Percentiles rank a stretch among this genome's conserved stretches.
Evolutionary conservation across 2,888 invertebrate species (phyloP).

Genomic region (Drosophila ochracea): DNA sequence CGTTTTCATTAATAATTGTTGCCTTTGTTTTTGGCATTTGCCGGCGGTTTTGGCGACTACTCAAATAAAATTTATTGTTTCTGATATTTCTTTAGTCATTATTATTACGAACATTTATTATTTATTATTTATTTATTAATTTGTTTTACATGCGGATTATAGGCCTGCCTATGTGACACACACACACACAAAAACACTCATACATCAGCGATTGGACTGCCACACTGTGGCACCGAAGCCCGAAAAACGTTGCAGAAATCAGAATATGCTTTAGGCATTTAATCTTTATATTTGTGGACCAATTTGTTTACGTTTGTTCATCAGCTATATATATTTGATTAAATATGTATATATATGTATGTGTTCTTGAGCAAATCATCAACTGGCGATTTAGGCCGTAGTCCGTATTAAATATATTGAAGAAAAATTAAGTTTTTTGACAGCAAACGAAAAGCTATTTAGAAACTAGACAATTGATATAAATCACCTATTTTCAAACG

Average conservation of each 20-base stretch:
- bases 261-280: not conserved
- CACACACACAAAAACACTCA: constrained; percentile 6
- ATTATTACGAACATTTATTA: constrained; percentile 75
- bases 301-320: not conserved
- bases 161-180: constrained; percentile 23
- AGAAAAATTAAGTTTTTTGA: not conserved
- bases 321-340: not conserved
- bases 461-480: not conserved
- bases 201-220: constrained; percentile 4
- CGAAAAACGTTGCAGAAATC: not conserved
- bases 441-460: not conserved
- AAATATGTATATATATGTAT: not conserved
- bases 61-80: constrained; percentile 77
- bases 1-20: constrained; percentile 56
- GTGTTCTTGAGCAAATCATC: not conserved
- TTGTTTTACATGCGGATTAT: constrained; percentile 72
- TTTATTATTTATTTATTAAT: constrained; percentile 68
- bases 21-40: constrained; percentile 59
- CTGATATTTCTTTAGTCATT: constrained; percentile 78
- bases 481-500: not conserved
- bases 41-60: constrained; percentile 61
- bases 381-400: not conserved
- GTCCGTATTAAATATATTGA: not conserved
- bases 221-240: constrained; percentile 10
- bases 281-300: not conserved